Percentiles rank a stretch among this genome's conserved stretches.
Evolutionary conservation across 2,888 invertebrate genomes (phyloP).

Genomic region (Papilio demoleus): DNA sequence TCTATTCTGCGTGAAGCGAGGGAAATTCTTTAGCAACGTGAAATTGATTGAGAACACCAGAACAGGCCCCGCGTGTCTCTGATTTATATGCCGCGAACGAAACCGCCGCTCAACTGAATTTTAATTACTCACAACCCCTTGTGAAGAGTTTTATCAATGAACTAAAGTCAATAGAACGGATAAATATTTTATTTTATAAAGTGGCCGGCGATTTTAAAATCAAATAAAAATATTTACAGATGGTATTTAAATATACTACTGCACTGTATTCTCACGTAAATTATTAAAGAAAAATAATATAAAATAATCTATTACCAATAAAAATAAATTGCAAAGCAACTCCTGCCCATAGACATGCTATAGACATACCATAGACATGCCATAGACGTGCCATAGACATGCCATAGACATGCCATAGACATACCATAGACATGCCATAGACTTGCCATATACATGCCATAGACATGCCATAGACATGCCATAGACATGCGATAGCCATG

Average conservation of each 20-base stretch:
- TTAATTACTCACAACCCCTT: conserved; percentile 66
- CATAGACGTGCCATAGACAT: too few relatives aligned
- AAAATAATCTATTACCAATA: too few relatives aligned
- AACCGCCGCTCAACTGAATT: conserved; percentile 62
- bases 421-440: too few relatives aligned
- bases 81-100: conserved; percentile 69
- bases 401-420: too few relatives aligned
- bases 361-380: too few relatives aligned
- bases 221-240: background rate
- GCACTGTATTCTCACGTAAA: too few relatives aligned
- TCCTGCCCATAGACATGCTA: too few relatives aligned
- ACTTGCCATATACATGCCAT: too few relatives aligned
- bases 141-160: conserved; percentile 48
- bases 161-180: conserved; percentile 45
- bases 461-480: too few relatives aligned
- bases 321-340: too few relatives aligned
- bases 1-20: background rate
- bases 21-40: conserved; percentile 30
- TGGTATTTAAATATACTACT: background rate
- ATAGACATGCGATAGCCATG: too few relatives aligned
- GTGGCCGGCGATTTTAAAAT: background rate
- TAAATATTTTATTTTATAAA: background rate
- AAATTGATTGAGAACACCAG: conserved; percentile 37
- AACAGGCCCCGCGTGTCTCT: conserved; percentile 47
- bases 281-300: too few relatives aligned